A percentile compares a stretch with the other conserved stretches of the same genome.
Evolutionary conservation across 2,888 invertebrate genomes (phyloP).

Genomic region (Platycnemis pennipes): DNA sequence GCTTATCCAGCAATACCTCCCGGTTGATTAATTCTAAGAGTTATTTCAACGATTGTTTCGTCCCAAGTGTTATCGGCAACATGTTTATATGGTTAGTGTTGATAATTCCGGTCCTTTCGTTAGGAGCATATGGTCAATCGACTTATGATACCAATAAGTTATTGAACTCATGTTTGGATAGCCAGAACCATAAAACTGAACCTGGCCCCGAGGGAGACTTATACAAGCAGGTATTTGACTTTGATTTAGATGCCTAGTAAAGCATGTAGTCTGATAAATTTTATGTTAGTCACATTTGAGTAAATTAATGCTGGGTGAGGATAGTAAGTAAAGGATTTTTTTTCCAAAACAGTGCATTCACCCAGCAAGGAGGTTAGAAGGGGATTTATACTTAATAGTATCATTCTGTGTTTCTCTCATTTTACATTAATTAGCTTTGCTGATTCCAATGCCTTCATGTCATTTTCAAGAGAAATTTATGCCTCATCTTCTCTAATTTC

Average conservation of each 20-base stretch:
- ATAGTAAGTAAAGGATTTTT: not conserved
- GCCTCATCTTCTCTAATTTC: too few relatives aligned
- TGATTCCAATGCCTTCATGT: too few relatives aligned
- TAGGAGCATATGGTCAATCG: constrained; percentile 58
- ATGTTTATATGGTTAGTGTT: not conserved
- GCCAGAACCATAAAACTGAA: constrained; percentile 74
- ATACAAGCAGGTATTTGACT: constrained; percentile 74
- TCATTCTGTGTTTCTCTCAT: not conserved
- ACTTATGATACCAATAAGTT: constrained; percentile 71
- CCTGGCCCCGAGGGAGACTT: constrained; percentile 76
- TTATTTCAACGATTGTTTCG: too few relatives aligned
- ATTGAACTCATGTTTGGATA: constrained; percentile 76
- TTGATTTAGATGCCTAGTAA: too few relatives aligned
- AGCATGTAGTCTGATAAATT: not conserved
- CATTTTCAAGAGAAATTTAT: too few relatives aligned
- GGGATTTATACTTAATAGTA: too few relatives aligned
- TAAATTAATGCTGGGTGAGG: not conserved
- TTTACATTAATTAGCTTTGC: not conserved
- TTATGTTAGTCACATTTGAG: not conserved
- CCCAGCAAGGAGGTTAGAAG: too few relatives aligned
- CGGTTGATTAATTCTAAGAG: not conserved
- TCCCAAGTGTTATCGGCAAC: not conserved
- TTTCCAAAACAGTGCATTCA: too few relatives aligned
- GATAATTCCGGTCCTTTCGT: not conserved
- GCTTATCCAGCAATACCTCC: not conserved